A percentile compares a stretch with the other conserved stretches of the same genome.
Evolutionary conservation across 2,113 vertebrate genomes (phyloP).

Genomic region (Azemiops feae): DNA sequence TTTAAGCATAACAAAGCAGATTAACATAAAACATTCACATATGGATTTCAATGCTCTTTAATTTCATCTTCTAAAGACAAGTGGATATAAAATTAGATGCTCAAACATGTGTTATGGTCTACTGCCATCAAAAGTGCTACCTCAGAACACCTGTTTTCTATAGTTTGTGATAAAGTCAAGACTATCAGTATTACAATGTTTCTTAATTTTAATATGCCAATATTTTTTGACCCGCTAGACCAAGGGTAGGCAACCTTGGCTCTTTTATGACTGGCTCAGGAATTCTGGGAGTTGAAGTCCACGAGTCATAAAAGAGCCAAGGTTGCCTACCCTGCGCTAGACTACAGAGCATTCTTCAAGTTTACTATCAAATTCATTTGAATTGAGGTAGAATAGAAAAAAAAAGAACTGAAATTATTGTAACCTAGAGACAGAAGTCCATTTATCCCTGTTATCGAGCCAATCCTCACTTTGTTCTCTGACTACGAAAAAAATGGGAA

Average conservation of each 20-base stretch:
- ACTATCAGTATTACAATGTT: not conserved
- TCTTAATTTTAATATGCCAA: not conserved
- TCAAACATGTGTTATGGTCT: not conserved
- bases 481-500: not conserved
- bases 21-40: not conserved
- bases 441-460: not conserved
- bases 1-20: not conserved
- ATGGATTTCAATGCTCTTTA: not conserved
- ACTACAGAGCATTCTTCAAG: not conserved
- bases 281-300: no score
- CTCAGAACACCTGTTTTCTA: not conserved
- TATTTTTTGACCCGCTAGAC: not conserved
- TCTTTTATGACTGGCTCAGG: no score
- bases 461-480: not conserved
- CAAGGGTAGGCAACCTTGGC: no score
- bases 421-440: not conserved
- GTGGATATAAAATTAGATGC: not conserved
- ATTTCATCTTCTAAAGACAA: not conserved
- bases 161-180: not conserved
- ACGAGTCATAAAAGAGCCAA: no score
- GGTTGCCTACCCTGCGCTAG: no score
- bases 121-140: not conserved
- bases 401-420: not conserved
- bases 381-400: not conserved
- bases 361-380: not conserved